A percentile compares a stretch with the other conserved stretches of the same genome.
These are phyloP conservation scores for Mesorhabditis sp. DNA, from an alignment of 2,888 invertebrate genomes.

Conservation along the genomic window DNA sequence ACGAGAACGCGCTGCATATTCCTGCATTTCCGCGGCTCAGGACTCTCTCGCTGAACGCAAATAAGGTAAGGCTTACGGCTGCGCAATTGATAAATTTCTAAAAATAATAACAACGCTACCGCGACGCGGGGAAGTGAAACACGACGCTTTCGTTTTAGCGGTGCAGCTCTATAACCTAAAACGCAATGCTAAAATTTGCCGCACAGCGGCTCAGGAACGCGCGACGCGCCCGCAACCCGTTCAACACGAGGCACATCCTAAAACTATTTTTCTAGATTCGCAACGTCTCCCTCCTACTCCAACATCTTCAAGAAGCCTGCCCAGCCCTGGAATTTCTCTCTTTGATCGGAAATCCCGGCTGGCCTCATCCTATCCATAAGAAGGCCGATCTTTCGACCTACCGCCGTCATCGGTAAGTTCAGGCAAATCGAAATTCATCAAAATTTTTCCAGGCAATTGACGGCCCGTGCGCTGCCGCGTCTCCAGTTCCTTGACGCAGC, in stretches of 20 bases:
- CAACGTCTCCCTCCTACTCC: constrained; percentile 34
- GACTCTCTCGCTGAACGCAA: constrained; percentile 31
- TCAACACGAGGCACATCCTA: no score
- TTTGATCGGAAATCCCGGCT: constrained; percentile 44
- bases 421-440: no score
- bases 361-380: constrained; percentile 23
- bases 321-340: constrained; percentile 37
- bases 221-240: no score
- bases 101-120: no score
- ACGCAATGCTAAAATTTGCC: no score
- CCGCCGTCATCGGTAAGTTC: no score
- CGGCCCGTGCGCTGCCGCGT: constrained; percentile 3
- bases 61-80: constrained; percentile 23
- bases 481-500: neutral
- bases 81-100: no score
- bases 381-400: no score
- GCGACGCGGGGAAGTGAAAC: no score
- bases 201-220: no score
- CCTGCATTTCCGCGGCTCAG: constrained; percentile 31
- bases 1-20: constrained; percentile 43
- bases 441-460: neutral
- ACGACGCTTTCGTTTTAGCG: no score
- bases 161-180: no score
- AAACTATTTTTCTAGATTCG: constrained; percentile 30
- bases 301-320: constrained; percentile 31